Percentiles rank a stretch among this genome's conserved stretches.
phyloP scores from a whole-genome alignment of 2,888 invertebrate species.

The Drosophila sordidula region DNA sequence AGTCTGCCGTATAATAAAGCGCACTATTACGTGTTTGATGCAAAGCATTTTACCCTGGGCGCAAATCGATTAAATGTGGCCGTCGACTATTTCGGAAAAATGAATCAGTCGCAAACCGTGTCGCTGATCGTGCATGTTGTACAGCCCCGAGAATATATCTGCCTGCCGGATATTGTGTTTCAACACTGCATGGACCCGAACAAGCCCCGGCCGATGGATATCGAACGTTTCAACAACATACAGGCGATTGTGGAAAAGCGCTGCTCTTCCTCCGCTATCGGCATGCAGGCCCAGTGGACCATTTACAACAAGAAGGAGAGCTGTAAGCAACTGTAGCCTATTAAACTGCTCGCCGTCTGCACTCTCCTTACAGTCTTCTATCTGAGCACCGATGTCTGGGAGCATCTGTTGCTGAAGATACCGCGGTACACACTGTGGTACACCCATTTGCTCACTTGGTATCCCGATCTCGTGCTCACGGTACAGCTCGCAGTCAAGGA shows the following conservation, averaged over 20 bases:
- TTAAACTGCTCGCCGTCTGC: neutral
- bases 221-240: conserved; percentile 28
- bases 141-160: neutral
- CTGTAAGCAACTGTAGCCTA: conserved; percentile 12
- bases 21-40: conserved; percentile 22
- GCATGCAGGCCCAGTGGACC: conserved; percentile 13
- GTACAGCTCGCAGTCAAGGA: conserved; percentile 23
- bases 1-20: conserved; percentile 25
- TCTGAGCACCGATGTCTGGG: neutral
- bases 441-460: neutral
- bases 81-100: conserved; percentile 1
- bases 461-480: conserved; percentile 28
- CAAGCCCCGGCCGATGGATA: neutral
- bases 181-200: conserved; percentile 4
- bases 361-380: conserved; percentile 8
- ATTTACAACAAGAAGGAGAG: conserved; percentile 3
- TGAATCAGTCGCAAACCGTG: neutral
- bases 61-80: conserved; percentile 22
- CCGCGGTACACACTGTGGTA: conserved; percentile 29
- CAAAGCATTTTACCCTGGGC: conserved; percentile 25
- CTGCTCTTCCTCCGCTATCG: neutral
- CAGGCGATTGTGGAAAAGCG: conserved; percentile 25
- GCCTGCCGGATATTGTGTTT: conserved; percentile 16
- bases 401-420: conserved; percentile 34
- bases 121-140: conserved; percentile 25